These are phyloP conservation scores for Dasyurus viverrinus DNA, from an alignment of 2,113 vertebrate genomes.

Conservation along the genomic window DNA sequence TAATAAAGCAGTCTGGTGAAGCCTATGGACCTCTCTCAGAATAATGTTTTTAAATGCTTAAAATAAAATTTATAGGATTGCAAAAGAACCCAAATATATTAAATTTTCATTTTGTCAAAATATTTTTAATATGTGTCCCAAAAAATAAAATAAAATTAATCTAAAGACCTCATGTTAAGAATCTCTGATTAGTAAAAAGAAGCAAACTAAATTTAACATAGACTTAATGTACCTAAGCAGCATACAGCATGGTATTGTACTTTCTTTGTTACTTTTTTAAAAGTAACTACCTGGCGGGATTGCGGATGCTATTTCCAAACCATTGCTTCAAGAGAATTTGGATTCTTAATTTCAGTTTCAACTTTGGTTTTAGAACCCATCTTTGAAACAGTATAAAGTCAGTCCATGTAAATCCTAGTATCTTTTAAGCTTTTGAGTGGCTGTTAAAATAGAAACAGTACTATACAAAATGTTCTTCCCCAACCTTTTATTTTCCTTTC, in stretches of 20 bases:
- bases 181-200: not conserved
- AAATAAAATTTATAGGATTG: not conserved
- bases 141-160: not conserved
- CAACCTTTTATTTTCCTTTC: not conserved
- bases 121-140: not conserved
- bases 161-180: not conserved
- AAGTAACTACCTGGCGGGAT: not conserved
- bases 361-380: not conserved
- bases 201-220: not conserved
- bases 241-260: not conserved
- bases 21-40: not conserved
- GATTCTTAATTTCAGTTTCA: slow-evolving; percentile 33
- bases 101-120: not conserved
- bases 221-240: not conserved
- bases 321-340: not conserved
- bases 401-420: not conserved
- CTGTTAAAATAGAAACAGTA: slow-evolving; percentile 2
- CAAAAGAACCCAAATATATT: not conserved
- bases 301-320: not conserved
- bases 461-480: not conserved
- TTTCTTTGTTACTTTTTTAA: slow-evolving; percentile 18
- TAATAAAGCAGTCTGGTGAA: not conserved
- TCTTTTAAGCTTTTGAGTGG: not conserved
- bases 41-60: not conserved
- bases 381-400: not conserved